phyloP scores from a whole-genome alignment of 2,797 vertebrate species.

The Fringilla coelebs region DNA sequence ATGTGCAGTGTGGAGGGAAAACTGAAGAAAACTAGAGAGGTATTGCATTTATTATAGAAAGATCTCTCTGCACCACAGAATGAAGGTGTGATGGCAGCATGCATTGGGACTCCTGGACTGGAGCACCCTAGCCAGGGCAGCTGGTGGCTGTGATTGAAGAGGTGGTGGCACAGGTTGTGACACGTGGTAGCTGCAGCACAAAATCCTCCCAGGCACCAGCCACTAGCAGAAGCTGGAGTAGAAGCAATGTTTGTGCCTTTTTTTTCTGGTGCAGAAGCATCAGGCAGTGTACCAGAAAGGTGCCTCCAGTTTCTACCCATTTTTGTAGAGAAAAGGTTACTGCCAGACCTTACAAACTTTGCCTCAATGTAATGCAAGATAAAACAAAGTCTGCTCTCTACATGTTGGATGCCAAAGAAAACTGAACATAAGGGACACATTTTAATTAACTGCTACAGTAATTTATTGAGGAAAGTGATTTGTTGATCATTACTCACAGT shows the following conservation, averaged over 20 bases:
- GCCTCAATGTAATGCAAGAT: background rate
- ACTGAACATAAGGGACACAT: background rate
- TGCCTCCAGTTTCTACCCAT: background rate
- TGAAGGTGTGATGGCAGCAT: background rate
- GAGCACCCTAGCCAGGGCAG: background rate
- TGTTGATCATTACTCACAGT: background rate
- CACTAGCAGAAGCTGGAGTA: background rate
- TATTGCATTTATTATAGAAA: background rate
- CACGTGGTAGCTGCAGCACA: background rate
- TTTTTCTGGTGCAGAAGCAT: background rate
- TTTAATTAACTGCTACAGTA: conserved; percentile 27
- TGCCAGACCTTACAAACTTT: background rate
- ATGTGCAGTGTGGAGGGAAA: background rate
- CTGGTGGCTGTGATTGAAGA: background rate
- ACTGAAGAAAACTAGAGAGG: background rate
- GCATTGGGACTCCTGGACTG: background rate
- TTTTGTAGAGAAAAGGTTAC: background rate
- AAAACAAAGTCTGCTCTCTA: background rate
- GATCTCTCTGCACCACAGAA: background rate
- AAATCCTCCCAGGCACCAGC: background rate
- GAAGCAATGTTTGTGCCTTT: background rate
- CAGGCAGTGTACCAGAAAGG: background rate
- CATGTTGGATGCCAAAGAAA: background rate
- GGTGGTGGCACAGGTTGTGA: accelerated
- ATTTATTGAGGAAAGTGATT: conserved; percentile 13